phyloP scores from a whole-genome alignment of 2,113 vertebrate genomes.

The Mormyrus lacerda region DNA sequence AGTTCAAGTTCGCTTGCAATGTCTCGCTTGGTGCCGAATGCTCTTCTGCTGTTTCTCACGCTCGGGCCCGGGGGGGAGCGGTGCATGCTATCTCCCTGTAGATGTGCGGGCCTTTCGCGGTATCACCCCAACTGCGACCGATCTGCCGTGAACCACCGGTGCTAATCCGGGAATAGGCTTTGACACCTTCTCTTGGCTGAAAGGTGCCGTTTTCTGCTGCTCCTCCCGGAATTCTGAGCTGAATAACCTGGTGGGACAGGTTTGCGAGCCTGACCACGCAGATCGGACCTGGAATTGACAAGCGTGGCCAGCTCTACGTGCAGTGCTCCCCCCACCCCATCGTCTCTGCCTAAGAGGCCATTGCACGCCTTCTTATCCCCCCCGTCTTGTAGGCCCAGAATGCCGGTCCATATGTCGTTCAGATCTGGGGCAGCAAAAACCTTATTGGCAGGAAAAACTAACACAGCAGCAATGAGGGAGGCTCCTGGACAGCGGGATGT shows the following conservation, averaged over 20 bases:
- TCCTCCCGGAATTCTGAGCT: conserved; percentile 32
- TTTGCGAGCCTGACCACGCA: conserved; percentile 19
- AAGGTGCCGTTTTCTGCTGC: conserved; percentile 36
- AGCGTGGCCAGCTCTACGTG: not conserved
- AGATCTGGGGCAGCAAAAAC: not conserved
- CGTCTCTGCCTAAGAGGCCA: conserved; percentile 14
- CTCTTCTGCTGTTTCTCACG: not conserved
- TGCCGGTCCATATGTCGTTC: not conserved
- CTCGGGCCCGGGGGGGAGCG: not conserved
- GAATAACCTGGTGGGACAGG: conserved; percentile 47
- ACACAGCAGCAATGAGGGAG: not conserved
- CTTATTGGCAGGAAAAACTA: not conserved
- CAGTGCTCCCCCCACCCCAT: not conserved
- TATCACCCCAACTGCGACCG: conserved; percentile 19
- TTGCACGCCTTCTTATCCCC: conserved; percentile 42
- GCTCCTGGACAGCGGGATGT: not conserved
- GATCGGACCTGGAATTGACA: conserved; percentile 32
- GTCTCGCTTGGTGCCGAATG: not conserved
- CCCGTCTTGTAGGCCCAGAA: conserved; percentile 33
- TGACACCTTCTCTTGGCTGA: conserved; percentile 34
- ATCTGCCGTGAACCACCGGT: conserved; percentile 15
- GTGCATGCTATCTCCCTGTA: not conserved
- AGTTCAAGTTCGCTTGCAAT: not conserved
- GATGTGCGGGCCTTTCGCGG: not conserved
- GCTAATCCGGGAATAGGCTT: conserved; percentile 39